These are phyloP conservation scores for Acestrorhynchus altus DNA, from an alignment of 2,797 vertebrate genomes.

Conservation along the genomic window DNA sequence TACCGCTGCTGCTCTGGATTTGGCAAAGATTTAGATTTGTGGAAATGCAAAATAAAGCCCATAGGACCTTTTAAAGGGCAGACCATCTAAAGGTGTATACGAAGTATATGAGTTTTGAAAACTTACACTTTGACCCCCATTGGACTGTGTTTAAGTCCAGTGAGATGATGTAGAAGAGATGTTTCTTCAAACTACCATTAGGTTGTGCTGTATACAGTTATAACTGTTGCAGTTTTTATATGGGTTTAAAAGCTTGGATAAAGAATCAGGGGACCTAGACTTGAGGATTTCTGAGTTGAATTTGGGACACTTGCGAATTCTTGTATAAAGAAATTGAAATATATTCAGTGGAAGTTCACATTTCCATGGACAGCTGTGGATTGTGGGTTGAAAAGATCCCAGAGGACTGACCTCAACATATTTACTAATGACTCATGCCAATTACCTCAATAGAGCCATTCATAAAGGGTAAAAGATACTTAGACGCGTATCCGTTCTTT, in stretches of 20 bases:
- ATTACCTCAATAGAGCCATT: conserved; percentile 40
- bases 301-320: neutral
- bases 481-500: conserved; percentile 14
- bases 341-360: conserved; percentile 34
- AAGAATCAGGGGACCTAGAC: neutral
- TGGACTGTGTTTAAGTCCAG: neutral
- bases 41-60: no score
- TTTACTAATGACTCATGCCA: conserved; percentile 39
- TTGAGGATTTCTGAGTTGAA: neutral
- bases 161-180: neutral
- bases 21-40: neutral
- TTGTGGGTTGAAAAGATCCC: conserved; percentile 30
- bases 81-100: no score
- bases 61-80: no score
- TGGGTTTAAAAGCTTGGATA: neutral
- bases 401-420: conserved; percentile 39
- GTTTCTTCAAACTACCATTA: neutral
- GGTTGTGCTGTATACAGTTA: neutral
- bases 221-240: neutral
- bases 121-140: neutral
- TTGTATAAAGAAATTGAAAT: neutral
- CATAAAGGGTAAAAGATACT: conserved; percentile 15
- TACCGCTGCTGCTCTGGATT: neutral
- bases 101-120: neutral
- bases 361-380: conserved; percentile 35